phyloP scores from a whole-genome alignment of 1,140 invertebrate genomes.

The Drosophila nebulosa region DNA sequence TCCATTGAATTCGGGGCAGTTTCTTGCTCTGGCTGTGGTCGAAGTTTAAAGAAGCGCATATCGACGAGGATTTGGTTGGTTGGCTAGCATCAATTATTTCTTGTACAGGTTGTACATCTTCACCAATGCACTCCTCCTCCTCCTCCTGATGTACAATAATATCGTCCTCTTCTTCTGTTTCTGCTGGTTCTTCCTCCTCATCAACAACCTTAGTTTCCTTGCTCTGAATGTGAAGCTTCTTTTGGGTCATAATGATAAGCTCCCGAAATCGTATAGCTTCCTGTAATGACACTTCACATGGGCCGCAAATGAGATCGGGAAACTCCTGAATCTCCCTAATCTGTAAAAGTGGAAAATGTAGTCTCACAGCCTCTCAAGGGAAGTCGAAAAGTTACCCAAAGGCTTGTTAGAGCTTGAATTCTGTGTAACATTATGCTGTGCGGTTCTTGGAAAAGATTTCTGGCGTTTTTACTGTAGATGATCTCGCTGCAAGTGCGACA shows the following conservation, averaged over 20 bases:
- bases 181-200: not conserved
- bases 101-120: not conserved
- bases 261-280: conserved; percentile 53
- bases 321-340: conserved; percentile 27
- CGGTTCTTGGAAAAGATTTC: conserved; percentile 43
- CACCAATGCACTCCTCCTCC: not conserved
- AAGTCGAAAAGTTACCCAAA: conserved; percentile 45
- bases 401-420: conserved; percentile 53
- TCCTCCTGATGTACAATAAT: not conserved
- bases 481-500: conserved; percentile 57
- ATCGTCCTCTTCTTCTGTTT: not conserved
- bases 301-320: conserved; percentile 47
- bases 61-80: not conserved
- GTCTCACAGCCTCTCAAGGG: not conserved
- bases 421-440: conserved; percentile 52
- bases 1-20: conserved; percentile 51
- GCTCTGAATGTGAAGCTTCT: conserved; percentile 21
- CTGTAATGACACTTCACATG: conserved; percentile 44
- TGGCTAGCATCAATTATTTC: not conserved
- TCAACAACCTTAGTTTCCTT: not conserved
- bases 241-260: conserved; percentile 47
- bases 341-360: conserved; percentile 8
- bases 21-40: conserved; percentile 17
- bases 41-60: conserved; percentile 43
- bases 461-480: conserved; percentile 28